Conservation (phyloP, 2,797 vertebrate species). For the Enteromius argenteus region DNA sequence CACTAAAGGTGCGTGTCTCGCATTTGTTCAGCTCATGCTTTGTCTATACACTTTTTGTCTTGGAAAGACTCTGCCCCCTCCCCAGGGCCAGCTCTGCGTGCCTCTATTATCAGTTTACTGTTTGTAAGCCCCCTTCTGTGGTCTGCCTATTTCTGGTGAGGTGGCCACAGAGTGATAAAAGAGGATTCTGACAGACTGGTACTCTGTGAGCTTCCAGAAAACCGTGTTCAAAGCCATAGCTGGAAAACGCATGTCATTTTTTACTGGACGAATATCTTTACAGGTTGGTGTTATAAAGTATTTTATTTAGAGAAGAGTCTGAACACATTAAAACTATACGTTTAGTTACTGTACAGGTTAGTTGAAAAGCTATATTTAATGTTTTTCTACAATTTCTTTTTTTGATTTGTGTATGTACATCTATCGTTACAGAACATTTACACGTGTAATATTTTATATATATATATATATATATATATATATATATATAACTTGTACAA, state of each 20-base stretch:
- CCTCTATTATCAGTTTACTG: conserved; percentile 66
- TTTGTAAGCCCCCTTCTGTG: conserved; percentile 44
- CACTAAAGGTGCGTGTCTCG: background rate
- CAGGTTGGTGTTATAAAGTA: conserved; percentile 1
- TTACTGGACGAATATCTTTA: background rate
- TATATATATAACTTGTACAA: no score
- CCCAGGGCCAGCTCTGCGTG: conserved; percentile 51
- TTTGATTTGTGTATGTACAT: background rate
- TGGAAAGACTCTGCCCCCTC: conserved; percentile 41
- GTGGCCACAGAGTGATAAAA: conserved; percentile 57
- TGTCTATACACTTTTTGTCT: background rate
- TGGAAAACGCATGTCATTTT: background rate
- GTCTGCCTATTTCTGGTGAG: conserved; percentile 69
- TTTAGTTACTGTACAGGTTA: background rate
- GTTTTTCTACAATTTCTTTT: background rate
- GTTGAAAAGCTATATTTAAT: background rate
- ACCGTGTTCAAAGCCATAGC: background rate
- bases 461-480: no score
- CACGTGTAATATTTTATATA: background rate
- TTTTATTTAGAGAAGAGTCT: background rate
- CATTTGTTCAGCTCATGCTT: background rate
- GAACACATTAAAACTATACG: background rate
- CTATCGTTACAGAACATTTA: background rate
- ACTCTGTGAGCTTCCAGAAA: conserved; percentile 15
- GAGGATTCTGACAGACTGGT: conserved; percentile 58